phyloP scores from a whole-genome alignment of 1,140 invertebrate genomes.

The Marisa cornuarietis region DNA sequence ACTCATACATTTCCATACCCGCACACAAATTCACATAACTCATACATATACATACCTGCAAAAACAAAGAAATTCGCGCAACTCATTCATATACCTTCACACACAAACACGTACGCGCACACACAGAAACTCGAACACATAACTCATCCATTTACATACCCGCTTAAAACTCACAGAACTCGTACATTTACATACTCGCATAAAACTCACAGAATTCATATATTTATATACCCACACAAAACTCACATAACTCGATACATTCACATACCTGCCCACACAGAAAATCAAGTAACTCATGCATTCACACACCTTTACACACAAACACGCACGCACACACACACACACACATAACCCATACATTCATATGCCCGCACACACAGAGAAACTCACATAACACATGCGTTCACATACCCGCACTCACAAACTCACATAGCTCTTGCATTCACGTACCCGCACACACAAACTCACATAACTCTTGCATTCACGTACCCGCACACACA shows the following conservation, averaged over 20 bases:
- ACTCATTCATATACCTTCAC: neutral
- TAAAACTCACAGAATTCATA: too few species aligned
- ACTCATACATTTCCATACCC: neutral
- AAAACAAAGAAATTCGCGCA: neutral
- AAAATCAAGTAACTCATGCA: too few species aligned
- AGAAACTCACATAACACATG: neutral
- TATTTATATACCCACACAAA: neutral
- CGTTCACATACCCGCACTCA: neutral
- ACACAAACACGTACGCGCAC: too few species aligned
- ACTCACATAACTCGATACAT: neutral
- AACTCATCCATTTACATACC: neutral
- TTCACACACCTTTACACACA: neutral
- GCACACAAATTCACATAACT: neutral
- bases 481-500: too few species aligned
- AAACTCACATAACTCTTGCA: neutral
- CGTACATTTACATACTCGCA: neutral
- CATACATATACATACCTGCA: slow-evolving; percentile 1
- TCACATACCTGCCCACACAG: neutral
- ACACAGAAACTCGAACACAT: neutral
- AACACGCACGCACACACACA: neutral
- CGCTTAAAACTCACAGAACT: neutral
- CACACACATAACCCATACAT: neutral
- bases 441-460: neutral
- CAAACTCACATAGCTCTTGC: neutral
- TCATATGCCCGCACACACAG: neutral